A percentile compares a stretch with the other conserved stretches of the same genome.
phyloP scores from a whole-genome alignment of 2,797 vertebrate species.

The Numenius phaeopus region DNA sequence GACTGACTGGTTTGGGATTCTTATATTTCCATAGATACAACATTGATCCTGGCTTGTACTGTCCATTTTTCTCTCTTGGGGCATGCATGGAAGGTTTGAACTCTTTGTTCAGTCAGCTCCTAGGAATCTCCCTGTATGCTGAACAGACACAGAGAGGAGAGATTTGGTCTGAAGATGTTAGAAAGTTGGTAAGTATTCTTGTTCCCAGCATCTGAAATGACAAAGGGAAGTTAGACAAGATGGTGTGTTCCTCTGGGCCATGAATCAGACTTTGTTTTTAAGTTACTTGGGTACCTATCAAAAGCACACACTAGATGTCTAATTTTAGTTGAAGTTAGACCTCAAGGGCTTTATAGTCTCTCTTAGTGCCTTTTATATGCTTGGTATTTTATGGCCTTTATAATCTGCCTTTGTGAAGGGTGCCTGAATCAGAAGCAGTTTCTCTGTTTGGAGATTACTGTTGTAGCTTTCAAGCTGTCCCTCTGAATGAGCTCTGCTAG shows the following conservation, averaged over 20 bases:
- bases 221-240: neutral
- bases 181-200: constrained; percentile 88
- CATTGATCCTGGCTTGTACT: constrained; percentile 94
- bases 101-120: constrained; percentile 89
- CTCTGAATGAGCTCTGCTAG: neutral
- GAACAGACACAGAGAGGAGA: constrained; percentile 91
- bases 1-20: neutral
- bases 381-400: neutral
- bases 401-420: neutral
- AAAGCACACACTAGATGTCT: neutral
- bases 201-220: neutral
- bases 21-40: constrained; percentile 86
- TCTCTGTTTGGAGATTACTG: neutral
- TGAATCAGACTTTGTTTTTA: neutral
- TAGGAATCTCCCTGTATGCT: constrained; percentile 90
- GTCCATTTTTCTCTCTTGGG: constrained; percentile 94
- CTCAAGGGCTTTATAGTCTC: neutral
- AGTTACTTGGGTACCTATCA: neutral
- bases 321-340: neutral
- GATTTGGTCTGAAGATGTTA: constrained; percentile 93
- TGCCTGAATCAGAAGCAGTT: neutral
- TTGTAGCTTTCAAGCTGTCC: neutral
- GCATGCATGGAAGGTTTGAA: constrained; percentile 97
- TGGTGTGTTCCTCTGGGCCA: neutral
- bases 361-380: neutral